phyloP scores from a whole-genome alignment of 2,113 vertebrate species.

The Pteruthius melanotis region DNA sequence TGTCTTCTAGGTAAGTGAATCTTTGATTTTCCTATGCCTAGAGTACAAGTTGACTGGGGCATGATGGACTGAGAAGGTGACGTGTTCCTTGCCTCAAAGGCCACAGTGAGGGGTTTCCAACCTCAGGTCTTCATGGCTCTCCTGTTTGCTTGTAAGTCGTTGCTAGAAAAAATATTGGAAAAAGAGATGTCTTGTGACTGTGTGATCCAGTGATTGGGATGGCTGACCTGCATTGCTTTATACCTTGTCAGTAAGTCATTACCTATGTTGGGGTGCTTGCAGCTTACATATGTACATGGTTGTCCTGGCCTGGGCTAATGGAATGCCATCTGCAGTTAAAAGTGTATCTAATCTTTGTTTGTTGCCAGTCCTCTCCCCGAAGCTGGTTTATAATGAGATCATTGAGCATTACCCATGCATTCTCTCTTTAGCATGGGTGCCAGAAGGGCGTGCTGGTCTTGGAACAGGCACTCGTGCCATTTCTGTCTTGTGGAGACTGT shows the following conservation, averaged over 20 bases:
- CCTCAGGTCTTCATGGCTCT: background rate
- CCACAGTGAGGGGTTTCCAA: background rate
- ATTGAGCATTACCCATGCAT: background rate
- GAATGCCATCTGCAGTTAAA: background rate
- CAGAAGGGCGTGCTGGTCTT: background rate
- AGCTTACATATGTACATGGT: background rate
- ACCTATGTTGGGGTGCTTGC: background rate
- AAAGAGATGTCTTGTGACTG: background rate
- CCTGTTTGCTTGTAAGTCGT: constrained; percentile 35
- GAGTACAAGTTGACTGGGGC: background rate
- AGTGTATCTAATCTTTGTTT: background rate
- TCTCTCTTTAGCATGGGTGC: background rate
- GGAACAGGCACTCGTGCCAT: background rate
- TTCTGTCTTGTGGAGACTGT: background rate
- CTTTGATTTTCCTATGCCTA: constrained; percentile 1
- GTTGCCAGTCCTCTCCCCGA: background rate
- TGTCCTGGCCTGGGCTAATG: background rate
- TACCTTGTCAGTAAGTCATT: background rate
- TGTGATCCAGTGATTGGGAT: background rate
- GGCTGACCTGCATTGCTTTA: background rate
- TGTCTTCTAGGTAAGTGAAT: constrained; percentile 77
- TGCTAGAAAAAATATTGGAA: background rate
- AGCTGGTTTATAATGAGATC: background rate
- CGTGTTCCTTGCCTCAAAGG: background rate
- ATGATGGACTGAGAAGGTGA: background rate